Evolutionary conservation across 2,888 invertebrate genomes (phyloP), one percentile per base, ranked within the genome.

Genomic region (Caenorhabditis doughertyi): DNA sequence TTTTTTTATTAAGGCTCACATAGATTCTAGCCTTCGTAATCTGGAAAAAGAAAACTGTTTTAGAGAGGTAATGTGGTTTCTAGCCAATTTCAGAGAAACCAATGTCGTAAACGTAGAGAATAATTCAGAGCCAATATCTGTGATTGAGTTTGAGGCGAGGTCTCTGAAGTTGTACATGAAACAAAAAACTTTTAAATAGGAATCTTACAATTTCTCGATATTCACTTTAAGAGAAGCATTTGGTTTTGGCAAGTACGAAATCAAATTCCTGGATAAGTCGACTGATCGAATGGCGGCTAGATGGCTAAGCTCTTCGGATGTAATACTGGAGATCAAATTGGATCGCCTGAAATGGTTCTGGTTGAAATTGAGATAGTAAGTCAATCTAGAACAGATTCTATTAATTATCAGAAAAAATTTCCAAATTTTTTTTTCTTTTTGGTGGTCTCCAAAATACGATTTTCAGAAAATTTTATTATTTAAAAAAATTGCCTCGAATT

Each of bases 131-230:
- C 79, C 82, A n/a, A 88, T 67, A 51, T 81, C 80, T 11, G 72
- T 58, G 21, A 88, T 79, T n/a, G 81, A 71, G 56, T 88, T 88
- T 11, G 86, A 83, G 13, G 85, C 83, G 25, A 88, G 71, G 65
- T 88, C 88, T 67, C 88, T 88, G 29, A 27, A 56, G 25, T 55
- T n/a, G 1, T 27, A 18, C 18, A 35, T 32, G 35, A 29, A 47
- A 11, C 16, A 7, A 7, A 18, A 47, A 62, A 18, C 21, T 51
- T 7, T 25, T 25, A 4, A 27, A 13, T 3, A 32, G 60, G 16
- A 67, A 21, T 32, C 56, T 27, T 5, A 77, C 77, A 77, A 25
- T 53, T 68, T 77, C 29, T 77, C 77, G 25, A 77, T 77, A 8
- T 44, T 42, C 11, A 67, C 68, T 44, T 42, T 68, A 11, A 42